Conservation (phyloP, 2,888 invertebrate species). For the Corbicula japonica region DNA sequence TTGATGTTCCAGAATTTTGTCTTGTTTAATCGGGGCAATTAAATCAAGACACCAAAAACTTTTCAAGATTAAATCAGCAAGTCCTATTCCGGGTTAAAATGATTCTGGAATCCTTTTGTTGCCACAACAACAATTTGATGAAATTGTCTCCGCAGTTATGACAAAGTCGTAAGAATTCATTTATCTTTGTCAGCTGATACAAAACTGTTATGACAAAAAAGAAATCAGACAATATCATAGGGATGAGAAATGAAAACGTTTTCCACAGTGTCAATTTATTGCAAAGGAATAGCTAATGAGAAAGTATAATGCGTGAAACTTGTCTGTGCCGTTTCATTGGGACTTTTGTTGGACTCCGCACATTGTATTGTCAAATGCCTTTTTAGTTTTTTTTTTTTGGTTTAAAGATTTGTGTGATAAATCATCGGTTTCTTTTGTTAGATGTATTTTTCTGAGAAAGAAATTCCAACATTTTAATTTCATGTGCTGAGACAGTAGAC, state of each 20-base stretch:
- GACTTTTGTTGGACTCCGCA: conserved; percentile 6
- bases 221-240: conserved; percentile 40
- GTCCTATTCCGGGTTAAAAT: conserved; percentile 32
- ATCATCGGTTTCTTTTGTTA: too few relatives aligned
- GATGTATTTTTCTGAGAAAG: too few relatives aligned
- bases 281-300: conserved; percentile 46
- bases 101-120: conserved; percentile 59
- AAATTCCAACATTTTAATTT: too few relatives aligned
- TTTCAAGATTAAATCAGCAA: conserved; percentile 64
- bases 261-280: conserved; percentile 49
- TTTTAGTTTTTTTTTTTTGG: too few relatives aligned
- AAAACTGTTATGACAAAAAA: conserved; percentile 65
- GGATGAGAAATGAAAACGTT: conserved; percentile 41
- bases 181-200: conserved; percentile 63
- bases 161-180: conserved; percentile 65
- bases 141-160: conserved; percentile 66
- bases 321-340: conserved; percentile 18
- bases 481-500: too few relatives aligned
- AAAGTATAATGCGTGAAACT: conserved; percentile 37
- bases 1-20: conserved; percentile 62
- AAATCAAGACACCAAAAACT: conserved; percentile 65
- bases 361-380: too few relatives aligned
- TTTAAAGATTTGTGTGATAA: too few relatives aligned
- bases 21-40: conserved; percentile 61
- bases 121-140: conserved; percentile 48